Percentiles rank a stretch among this genome's conserved stretches.
These are phyloP conservation scores for Leptoteleia sp. DNA, from an alignment of 1,140 invertebrate species.

Conservation along the genomic window DNA sequence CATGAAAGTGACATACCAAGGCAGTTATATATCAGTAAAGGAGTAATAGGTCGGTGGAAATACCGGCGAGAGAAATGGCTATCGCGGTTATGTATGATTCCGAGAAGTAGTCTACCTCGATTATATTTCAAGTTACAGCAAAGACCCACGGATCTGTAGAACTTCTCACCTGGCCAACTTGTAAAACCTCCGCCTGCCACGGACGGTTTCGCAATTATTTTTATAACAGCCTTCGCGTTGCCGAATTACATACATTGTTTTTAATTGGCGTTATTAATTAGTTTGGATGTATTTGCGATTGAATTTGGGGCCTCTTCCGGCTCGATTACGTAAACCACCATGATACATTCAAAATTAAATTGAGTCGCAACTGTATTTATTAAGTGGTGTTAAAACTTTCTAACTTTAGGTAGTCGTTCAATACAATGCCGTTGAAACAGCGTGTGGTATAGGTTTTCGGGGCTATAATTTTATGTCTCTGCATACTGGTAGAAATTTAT, in stretches of 20 bases:
- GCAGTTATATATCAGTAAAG: conserved; percentile 54
- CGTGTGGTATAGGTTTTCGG: too few species aligned
- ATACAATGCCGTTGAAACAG: too few species aligned
- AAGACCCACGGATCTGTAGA: conserved; percentile 35
- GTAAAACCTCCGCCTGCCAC: conserved; percentile 5
- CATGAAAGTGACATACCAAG: conserved; percentile 59
- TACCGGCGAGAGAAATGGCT: conserved; percentile 60
- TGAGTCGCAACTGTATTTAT: conserved; percentile 19
- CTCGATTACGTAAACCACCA: conserved; percentile 4
- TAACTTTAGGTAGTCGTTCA: background rate
- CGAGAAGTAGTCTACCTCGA: conserved; percentile 59
- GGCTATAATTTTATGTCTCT: too few species aligned
- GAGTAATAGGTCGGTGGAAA: conserved; percentile 58
- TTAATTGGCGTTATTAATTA: conserved; percentile 35
- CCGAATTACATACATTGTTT: conserved; percentile 36
- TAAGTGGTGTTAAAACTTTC: conserved; percentile 24
- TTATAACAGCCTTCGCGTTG: background rate
- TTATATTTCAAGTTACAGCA: conserved; percentile 56
- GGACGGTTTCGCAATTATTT: conserved; percentile 27
- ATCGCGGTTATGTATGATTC: conserved; percentile 62
- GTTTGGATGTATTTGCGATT: conserved; percentile 2
- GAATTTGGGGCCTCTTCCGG: conserved; percentile 13
- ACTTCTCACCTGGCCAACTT: conserved; percentile 28
- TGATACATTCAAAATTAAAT: conserved; percentile 40
- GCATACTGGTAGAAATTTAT: too few species aligned